phyloP scores from a whole-genome alignment of 2,797 vertebrate species.

The Schizopygopsis pylzovi region DNA sequence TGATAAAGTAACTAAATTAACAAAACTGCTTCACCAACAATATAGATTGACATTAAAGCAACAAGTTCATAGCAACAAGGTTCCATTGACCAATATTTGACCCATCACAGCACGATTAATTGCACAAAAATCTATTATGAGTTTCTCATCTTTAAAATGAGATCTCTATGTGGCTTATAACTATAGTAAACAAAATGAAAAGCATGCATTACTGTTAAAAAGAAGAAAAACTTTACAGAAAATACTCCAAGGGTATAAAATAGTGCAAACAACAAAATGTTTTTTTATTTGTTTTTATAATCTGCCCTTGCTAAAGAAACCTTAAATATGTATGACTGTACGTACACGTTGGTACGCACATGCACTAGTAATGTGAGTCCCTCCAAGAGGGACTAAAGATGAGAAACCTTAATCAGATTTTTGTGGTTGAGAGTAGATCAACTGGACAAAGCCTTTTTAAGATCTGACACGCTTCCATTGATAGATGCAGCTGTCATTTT shows the following conservation, averaged over 20 bases:
- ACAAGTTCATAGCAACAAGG: constrained; percentile 97
- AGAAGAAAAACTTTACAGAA: background rate
- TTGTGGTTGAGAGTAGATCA: constrained; percentile 99
- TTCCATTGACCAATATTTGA: constrained; percentile 94
- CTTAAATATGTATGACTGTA: background rate
- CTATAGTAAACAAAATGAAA: constrained; percentile 20
- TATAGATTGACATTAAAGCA: constrained; percentile 92
- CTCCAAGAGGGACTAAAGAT: constrained; percentile 85
- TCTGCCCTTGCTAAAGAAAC: constrained; percentile 51
- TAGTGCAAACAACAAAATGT: constrained; percentile 69
- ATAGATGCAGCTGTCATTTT: constrained; percentile 99
- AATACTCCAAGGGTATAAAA: constrained; percentile 68
- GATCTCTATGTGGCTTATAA: constrained; percentile 34
- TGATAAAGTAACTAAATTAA: constrained; percentile 85
- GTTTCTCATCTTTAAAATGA: constrained; percentile 96
- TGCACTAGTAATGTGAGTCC: constrained; percentile 14
- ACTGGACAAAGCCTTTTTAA: constrained; percentile 99
- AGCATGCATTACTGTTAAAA: background rate
- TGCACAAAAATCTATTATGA: constrained; percentile 99
- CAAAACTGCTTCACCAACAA: constrained; percentile 94
- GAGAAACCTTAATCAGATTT: constrained; percentile 99
- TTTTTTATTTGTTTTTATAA: constrained; percentile 33
- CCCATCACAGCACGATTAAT: constrained; percentile 98
- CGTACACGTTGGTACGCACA: background rate
- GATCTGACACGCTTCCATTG: constrained; percentile 99